Evolutionary conservation across 2,888 invertebrate genomes (phyloP).

Genomic region (Craniophora ligustri): DNA sequence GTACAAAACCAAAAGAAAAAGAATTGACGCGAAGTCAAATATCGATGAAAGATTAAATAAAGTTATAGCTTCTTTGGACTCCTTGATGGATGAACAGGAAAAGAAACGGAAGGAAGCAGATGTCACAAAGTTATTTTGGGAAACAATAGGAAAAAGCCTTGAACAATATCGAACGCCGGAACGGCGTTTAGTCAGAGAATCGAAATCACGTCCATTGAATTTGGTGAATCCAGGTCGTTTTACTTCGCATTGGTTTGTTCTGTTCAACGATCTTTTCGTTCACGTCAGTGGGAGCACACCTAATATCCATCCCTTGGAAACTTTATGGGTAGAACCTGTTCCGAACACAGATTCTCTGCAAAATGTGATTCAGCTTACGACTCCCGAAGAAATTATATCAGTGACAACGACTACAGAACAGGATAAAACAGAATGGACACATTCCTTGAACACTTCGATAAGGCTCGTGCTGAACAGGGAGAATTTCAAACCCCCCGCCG

Average conservation of each 20-base stretch:
- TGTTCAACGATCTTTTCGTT: conserved; percentile 94
- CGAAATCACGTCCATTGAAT: conserved; percentile 91
- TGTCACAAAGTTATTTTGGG: conserved; percentile 92
- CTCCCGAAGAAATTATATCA: conserved; percentile 93
- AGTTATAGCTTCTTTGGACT: conserved; percentile 89
- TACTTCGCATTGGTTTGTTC: conserved; percentile 93
- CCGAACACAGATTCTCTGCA: conserved; percentile 90
- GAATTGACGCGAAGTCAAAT: conserved; percentile 75
- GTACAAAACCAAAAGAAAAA: conserved; percentile 81
- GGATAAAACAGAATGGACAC: conserved; percentile 94
- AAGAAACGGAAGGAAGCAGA: conserved; percentile 90
- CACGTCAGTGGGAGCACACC: conserved; percentile 92
- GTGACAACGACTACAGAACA: conserved; percentile 90
- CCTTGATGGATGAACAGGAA: conserved; percentile 90
- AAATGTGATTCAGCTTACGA: conserved; percentile 91
- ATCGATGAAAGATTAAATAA: conserved; percentile 88
- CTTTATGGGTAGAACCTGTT: conserved; percentile 94
- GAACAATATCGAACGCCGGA: conserved; percentile 90
- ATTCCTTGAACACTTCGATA: conserved; percentile 92
- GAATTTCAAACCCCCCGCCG: conserved; percentile 90
- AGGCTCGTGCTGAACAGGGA: conserved; percentile 90
- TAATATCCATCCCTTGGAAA: conserved; percentile 91
- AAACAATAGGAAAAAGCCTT: conserved; percentile 90
- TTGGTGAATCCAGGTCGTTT: conserved; percentile 92
- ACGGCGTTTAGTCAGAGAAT: conserved; percentile 93